Conservation (phyloP, 1,140 invertebrate genomes). For the Agrypnia vestita region DNA sequence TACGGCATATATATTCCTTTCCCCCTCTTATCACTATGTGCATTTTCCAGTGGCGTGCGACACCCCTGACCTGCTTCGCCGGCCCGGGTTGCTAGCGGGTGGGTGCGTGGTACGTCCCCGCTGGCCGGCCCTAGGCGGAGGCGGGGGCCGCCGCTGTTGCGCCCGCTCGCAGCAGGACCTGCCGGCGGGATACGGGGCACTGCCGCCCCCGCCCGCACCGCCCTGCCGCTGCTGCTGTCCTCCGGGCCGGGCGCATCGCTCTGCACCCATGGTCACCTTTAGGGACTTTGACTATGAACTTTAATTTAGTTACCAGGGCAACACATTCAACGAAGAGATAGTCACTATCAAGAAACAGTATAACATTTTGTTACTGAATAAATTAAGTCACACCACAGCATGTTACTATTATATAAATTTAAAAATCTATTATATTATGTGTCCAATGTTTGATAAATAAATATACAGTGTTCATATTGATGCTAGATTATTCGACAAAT, state of each 20-base stretch:
- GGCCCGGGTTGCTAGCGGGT: slow-evolving; percentile 49
- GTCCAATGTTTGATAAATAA: too few species aligned
- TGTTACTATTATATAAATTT: too few species aligned
- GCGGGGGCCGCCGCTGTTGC: slow-evolving; percentile 46
- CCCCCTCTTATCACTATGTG: not conserved
- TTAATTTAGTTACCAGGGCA: slow-evolving; percentile 21
- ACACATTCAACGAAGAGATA: too few species aligned
- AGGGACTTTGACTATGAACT: slow-evolving; percentile 57
- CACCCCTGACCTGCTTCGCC: slow-evolving; percentile 57
- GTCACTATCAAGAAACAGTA: too few species aligned
- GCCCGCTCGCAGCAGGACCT: slow-evolving; percentile 54
- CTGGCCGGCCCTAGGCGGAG: slow-evolving; percentile 36
- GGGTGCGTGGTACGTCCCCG: slow-evolving; percentile 25
- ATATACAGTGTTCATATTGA: too few species aligned
- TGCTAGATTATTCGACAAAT: too few species aligned
- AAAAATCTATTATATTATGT: too few species aligned
- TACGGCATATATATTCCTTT: too few species aligned
- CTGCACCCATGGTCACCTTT: slow-evolving; percentile 58
- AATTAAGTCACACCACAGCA: too few species aligned
- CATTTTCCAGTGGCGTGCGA: slow-evolving; percentile 52
- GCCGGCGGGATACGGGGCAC: slow-evolving; percentile 48
- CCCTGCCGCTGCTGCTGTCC: slow-evolving; percentile 48
- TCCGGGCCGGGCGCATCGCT: slow-evolving; percentile 52
- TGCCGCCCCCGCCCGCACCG: slow-evolving; percentile 38
- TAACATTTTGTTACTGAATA: too few species aligned